Conservation (phyloP, 2,888 invertebrate genomes). For the Galeruca laticollis region DNA sequence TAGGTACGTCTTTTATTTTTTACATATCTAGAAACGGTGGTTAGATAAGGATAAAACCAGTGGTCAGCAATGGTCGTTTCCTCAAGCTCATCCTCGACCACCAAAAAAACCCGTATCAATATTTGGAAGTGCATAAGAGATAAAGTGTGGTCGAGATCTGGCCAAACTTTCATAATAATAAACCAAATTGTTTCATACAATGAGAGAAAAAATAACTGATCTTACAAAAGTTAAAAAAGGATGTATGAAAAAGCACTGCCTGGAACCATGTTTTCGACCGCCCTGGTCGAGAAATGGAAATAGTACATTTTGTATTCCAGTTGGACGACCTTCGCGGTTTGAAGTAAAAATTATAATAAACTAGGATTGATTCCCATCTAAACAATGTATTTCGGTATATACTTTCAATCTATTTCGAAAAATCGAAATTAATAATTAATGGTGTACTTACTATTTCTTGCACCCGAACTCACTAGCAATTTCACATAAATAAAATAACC, state of each 20-base stretch:
- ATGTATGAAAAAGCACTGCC: neutral
- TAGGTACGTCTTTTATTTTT: no score
- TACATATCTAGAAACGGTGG: no score
- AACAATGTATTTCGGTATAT: constrained; percentile 21
- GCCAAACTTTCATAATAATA: neutral
- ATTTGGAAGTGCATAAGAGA: no score
- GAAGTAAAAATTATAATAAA: constrained; percentile 10
- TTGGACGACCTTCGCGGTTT: no score
- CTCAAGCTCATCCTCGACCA: no score
- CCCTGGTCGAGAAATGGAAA: constrained; percentile 25
- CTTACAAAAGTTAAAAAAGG: no score
- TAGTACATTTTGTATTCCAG: no score
- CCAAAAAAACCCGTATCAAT: no score
- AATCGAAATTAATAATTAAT: constrained; percentile 20
- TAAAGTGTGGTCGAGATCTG: no score
- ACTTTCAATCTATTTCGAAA: constrained; percentile 18
- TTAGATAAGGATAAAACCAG: no score
- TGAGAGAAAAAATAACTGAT: constrained; percentile 17
- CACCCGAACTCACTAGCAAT: constrained; percentile 11
- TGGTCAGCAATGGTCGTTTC: no score
- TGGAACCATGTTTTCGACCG: constrained; percentile 22
- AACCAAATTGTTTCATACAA: constrained; percentile 11
- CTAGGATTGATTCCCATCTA: neutral
- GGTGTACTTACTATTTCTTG: constrained; percentile 19
- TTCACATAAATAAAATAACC: constrained; percentile 11